Percentiles rank a stretch among this genome's conserved stretches.
Evolutionary conservation across 2,888 invertebrate species (phyloP).

Genomic region (Drosophila lacicola): DNA sequence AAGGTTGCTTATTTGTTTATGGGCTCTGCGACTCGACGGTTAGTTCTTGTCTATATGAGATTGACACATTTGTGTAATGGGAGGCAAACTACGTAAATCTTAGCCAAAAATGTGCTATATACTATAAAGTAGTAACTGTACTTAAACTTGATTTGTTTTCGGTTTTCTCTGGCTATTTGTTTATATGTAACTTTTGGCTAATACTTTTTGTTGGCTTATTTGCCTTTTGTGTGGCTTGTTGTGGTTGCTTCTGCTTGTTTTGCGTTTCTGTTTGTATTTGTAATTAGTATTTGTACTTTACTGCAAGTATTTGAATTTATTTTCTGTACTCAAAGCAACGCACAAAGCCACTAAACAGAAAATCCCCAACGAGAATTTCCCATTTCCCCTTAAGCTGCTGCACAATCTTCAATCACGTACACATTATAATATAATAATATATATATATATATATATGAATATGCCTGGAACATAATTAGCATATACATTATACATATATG

Average conservation of each 20-base stretch:
- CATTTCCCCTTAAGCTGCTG: conserved; percentile 36
- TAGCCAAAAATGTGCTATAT: conserved; percentile 53
- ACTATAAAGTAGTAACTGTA: conserved; percentile 66
- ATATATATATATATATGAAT: conserved; percentile 15
- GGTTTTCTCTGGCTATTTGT: conserved; percentile 32
- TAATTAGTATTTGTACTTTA: conserved; percentile 83
- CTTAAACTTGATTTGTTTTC: conserved; percentile 31
- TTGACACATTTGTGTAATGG: conserved; percentile 20
- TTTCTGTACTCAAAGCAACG: conserved; percentile 45
- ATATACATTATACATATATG: conserved; percentile 28
- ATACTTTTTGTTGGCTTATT: conserved; percentile 58
- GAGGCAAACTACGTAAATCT: conserved; percentile 18
- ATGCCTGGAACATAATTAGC: conserved; percentile 42
- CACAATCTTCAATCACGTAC: conserved; percentile 33
- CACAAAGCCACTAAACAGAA: conserved; percentile 42
- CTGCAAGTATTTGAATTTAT: conserved; percentile 75
- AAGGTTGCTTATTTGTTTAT: conserved; percentile 71
- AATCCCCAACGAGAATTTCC: conserved; percentile 2
- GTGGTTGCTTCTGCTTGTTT: conserved; percentile 25
- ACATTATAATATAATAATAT: conserved; percentile 22
- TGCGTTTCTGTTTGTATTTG: conserved; percentile 16
- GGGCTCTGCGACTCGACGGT: conserved; percentile 31
- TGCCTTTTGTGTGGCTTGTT: conserved; percentile 36
- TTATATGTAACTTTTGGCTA: conserved; percentile 68
- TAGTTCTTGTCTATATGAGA: conserved; percentile 15